Evolutionary conservation across 2,797 vertebrate species (phyloP), one percentile per base, ranked within the genome.

Genomic region (Peromyscus attwateri): DNA sequence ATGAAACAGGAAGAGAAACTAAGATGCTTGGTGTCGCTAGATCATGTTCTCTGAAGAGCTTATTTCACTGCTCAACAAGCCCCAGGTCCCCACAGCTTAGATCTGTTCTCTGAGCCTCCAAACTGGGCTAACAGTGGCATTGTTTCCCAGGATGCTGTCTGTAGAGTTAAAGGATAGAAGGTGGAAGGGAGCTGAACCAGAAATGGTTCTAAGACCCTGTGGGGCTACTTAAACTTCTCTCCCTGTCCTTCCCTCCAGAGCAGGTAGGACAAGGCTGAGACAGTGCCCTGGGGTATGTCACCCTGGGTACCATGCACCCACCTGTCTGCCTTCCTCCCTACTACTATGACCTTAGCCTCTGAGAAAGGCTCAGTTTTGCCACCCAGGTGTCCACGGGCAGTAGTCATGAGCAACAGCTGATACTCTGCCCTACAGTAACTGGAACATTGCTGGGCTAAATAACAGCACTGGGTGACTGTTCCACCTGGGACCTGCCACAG

Each of bases 371-470:
- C 49, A 12, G 5, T 55, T 43, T 75, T 68, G 88, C 46, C 29
- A 3, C 92, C 87, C 93, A 27, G 93, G 25, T 6, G 79, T 40
- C 10, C 0, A 6, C 0, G 68, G 62, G 34, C 0, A 0, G 91
- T 68, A 13, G 82, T 92, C 81, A 17, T 7, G 60, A 0, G 9
- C 19, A 0, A 25, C 8, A 81, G 94, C 89, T 43, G 91, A 64
- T 62, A 40, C 0, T 1, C 21, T 31, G 34, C 0, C 0, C 21
- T n/a, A 55, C 92, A 23, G 97, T 92, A 90, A 97, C 12, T 2
- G 0, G 64, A 97, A 95, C 97, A 62, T 83, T 37, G 46, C 27
- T 9, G 34, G 96, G 97, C 98, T 97, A 97, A 49, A 82, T 91
- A 92, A 97, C 95, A 84, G 1, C 43, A 80, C 84, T 8, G 57